A percentile compares a stretch with the other conserved stretches of the same genome.
phyloP scores from a whole-genome alignment of 2,888 invertebrate species.

The Punctoribates punctum region DNA sequence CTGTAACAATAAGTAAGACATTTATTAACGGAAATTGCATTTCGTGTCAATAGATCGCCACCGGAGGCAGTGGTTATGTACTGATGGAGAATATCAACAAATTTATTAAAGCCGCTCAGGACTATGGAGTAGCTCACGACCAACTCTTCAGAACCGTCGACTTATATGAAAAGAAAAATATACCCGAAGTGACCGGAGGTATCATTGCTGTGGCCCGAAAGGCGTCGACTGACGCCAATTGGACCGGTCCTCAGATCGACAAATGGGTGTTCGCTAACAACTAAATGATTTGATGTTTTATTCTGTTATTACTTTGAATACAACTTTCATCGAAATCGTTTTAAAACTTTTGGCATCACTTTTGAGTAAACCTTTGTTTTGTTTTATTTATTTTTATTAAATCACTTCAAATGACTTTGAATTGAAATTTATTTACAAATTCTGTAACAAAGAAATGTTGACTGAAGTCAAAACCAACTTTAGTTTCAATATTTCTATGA shows the following conservation, averaged over 20 bases:
- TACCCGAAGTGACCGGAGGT: constrained; percentile 43
- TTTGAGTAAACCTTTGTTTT: constrained; percentile 15
- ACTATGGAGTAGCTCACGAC: constrained; percentile 42
- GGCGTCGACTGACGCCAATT: constrained; percentile 19
- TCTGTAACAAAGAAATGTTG: background rate
- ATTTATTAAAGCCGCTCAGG: constrained; percentile 40
- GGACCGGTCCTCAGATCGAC: constrained; percentile 35
- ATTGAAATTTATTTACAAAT: background rate
- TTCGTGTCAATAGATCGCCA: constrained; percentile 30
- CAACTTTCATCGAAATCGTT: constrained; percentile 18
- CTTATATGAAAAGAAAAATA: constrained; percentile 43
- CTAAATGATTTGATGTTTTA: constrained; percentile 26
- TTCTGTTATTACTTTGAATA: constrained; percentile 16
- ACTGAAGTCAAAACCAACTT: background rate
- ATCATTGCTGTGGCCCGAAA: constrained; percentile 40
- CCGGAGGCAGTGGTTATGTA: constrained; percentile 41
- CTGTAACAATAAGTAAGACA: background rate
- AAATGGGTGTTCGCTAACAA: constrained; percentile 43
- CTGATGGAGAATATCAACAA: constrained; percentile 44
- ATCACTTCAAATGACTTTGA: background rate
- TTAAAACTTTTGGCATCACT: constrained; percentile 7
- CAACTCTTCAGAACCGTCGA: constrained; percentile 43
- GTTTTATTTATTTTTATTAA: constrained; percentile 29
- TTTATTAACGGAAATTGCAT: background rate
- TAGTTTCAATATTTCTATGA: background rate